Evolutionary conservation across 53 echinoderm and acorn worm genomes (phyloP).

Genomic region (Temnopleurus reevesii): DNA sequence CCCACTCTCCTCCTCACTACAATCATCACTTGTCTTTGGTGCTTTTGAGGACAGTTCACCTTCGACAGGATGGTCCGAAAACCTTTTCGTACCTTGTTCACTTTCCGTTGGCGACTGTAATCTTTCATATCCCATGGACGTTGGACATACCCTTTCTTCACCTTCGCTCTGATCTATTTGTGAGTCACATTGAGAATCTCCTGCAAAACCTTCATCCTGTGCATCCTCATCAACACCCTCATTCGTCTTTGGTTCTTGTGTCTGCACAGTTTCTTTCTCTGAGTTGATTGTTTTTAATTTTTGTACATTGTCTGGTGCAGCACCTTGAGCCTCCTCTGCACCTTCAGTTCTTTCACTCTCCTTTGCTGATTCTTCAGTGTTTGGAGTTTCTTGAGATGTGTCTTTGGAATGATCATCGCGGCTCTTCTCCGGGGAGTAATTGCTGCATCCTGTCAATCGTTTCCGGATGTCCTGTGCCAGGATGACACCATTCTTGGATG

Average conservation of each 20-base stretch:
- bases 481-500: conserved; percentile 35
- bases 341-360: conserved; percentile 28
- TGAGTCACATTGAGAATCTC: conserved; percentile 1
- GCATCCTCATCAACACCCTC: conserved; percentile 20
- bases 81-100: conserved; percentile 48
- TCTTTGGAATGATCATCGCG: conserved; percentile 48
- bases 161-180: neutral
- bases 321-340: neutral
- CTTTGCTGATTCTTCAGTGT: neutral
- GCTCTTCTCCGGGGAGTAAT: conserved; percentile 3
- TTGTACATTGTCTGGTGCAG: conserved; percentile 38
- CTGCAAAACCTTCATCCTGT: neutral
- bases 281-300: conserved; percentile 43
- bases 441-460: conserved; percentile 45
- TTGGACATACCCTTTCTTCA: conserved; percentile 17
- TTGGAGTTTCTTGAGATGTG: conserved; percentile 25
- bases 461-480: conserved; percentile 52
- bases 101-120: conserved; percentile 35
- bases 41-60: conserved; percentile 21
- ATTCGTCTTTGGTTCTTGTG: neutral
- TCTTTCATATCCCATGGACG: conserved; percentile 37
- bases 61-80: neutral
- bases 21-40: conserved; percentile 28
- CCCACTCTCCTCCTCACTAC: neutral
- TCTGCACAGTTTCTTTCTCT: no score